Evolutionary conservation across 2,888 invertebrate genomes (phyloP).

Genomic region (Diplolepis rosae): DNA sequence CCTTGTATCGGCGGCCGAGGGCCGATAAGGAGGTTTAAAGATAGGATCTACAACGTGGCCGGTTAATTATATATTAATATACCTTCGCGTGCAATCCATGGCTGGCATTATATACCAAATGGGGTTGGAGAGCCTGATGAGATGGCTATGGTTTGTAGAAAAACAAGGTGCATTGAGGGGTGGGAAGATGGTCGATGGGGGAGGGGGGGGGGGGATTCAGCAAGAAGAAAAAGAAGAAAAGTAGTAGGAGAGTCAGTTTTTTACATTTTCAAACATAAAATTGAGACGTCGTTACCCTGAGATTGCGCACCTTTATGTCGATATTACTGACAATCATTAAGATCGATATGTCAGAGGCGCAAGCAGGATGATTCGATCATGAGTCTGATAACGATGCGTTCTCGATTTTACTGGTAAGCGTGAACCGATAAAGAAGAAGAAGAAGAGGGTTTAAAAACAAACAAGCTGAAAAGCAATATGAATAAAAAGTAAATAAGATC

Average conservation of each 20-base stretch:
- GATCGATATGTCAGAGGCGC: background rate
- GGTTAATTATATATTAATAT: conserved; percentile 73
- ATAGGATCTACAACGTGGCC: conserved; percentile 68
- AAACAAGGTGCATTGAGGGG: conserved; percentile 11
- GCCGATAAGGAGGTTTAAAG: conserved; percentile 65
- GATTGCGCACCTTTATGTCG: background rate
- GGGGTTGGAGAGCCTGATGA: conserved; percentile 35
- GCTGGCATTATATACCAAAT: conserved; percentile 48
- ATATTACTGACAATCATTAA: background rate
- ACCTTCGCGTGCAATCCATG: conserved; percentile 67
- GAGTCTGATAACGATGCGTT: background rate
- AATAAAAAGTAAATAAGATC: background rate
- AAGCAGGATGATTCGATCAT: background rate
- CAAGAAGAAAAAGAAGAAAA: background rate
- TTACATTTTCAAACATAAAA: conserved; percentile 13
- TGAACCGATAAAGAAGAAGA: background rate
- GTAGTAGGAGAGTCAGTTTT: background rate
- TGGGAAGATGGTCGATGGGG: too few relatives aligned
- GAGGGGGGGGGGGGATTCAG: background rate
- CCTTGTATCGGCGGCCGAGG: conserved; percentile 57
- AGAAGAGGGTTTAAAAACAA: too few relatives aligned
- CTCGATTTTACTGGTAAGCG: too few relatives aligned
- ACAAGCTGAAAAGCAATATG: background rate
- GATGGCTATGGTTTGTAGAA: conserved; percentile 17
- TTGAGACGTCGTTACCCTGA: conserved; percentile 19